Evolutionary conservation across 2,113 vertebrate species (phyloP), one percentile per base, ranked within the genome.

Genomic region (Poeciliopsis occidentalis): DNA sequence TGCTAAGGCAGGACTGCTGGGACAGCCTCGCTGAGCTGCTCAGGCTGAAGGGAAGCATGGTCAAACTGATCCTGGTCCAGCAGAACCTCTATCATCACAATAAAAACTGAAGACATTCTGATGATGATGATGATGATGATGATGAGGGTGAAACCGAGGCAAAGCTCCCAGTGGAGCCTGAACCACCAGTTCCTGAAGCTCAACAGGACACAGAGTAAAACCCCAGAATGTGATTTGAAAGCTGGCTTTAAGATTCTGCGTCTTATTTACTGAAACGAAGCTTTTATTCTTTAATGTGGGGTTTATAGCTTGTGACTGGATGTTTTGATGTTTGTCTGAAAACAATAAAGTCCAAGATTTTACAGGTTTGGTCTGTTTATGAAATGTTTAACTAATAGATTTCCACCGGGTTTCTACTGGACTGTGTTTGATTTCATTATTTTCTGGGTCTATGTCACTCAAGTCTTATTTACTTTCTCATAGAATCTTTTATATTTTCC

Each of bases 1-100:
- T 10, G 97, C 97, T 26, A 99, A 97, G 94, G 98, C 97, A 12
- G 98, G 98, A 62, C 95, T 99, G 64, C 92, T 99, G 54, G 93
- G 91, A 8, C 96, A 96, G 2, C 97, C 97, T 7, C 95, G 93
- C 76, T 98, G 86, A 92, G 0, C 44, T 4, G 0, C 65, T 26
- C 15, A 29, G 0, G 29, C 19, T 12, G 4, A 17, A 39, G 22
- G 51, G 24, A n/a, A 57, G 51, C 51, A 10, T n/a, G 51, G 51
- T 54, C 22, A 22, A 54, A n/a, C 69, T 0, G 64, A 17, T 64
- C 32, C 76, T 13, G 67, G 41, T 73, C 12, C 8, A 62, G 39
- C 41, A 17, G 57, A 37, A 57, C 68, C 44, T 24, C 11, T 0
- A 3, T 27, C 24, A 11, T 29, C 54, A 34, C 32, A 19, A 70